A percentile compares a stretch with the other conserved stretches of the same genome.
These are phyloP conservation scores for Pampusana beccarii DNA, from an alignment of 2,113 vertebrate genomes.

Conservation along the genomic window DNA sequence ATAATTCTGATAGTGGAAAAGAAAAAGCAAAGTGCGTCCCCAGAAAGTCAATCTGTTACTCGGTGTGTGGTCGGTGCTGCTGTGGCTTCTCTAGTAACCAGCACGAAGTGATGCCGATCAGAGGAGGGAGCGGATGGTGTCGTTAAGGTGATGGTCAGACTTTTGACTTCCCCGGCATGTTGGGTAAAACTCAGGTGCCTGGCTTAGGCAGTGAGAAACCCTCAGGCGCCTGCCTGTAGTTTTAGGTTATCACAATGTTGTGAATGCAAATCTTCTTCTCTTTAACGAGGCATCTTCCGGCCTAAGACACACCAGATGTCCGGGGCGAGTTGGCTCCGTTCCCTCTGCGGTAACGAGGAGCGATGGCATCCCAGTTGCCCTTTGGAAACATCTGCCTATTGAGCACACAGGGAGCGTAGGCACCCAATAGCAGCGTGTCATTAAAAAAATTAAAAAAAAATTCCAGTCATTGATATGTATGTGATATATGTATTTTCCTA, in stretches of 20 bases:
- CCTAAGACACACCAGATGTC: neutral
- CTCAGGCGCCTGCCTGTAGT: neutral
- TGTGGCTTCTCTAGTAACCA: neutral
- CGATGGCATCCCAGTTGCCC: neutral
- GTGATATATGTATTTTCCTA: neutral
- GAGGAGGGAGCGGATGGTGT: no score
- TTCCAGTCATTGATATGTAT: fast-evolving
- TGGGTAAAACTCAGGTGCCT: neutral
- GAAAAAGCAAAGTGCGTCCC: neutral
- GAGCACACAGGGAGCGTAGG: neutral
- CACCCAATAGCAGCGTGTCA: neutral
- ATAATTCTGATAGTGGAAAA: neutral
- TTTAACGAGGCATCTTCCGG: neutral
- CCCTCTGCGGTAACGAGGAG: neutral
- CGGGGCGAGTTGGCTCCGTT: neutral
- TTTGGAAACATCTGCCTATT: neutral
- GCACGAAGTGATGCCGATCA: neutral
- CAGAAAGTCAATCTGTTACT: neutral
- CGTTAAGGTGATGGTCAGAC: neutral
- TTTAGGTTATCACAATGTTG: neutral
- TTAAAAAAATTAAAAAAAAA: neutral
- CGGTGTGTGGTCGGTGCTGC: neutral
- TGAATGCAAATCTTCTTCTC: neutral
- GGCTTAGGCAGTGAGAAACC: neutral
- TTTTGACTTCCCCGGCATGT: neutral